Base-by-base conservation (phyloP, 2,113 vertebrate species). In the Acrocephalus kingi region DNA sequence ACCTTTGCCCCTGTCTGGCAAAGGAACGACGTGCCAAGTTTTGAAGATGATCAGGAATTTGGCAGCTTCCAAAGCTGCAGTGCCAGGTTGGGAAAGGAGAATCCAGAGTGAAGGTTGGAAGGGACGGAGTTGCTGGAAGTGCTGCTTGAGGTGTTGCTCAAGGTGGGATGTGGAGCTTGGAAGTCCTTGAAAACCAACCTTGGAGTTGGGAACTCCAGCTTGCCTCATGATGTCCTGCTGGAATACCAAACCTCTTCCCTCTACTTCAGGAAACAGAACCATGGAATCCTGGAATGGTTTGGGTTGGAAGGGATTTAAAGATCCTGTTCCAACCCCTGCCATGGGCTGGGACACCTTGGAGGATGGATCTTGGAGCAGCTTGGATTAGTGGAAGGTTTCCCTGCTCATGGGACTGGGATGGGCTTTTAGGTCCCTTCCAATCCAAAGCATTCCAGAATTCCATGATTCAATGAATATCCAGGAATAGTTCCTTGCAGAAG, bases 321-420 rank as follows among this genome's bases (percentile, higher is more conserved):
- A 2, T 67, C 25, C n/a, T 12, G 4, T 16, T 59, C 30, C 22
- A 79, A 2, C 6, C 24, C 9, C 31, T 63, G 27, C 51, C 13
- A 5, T 0, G 1, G 37, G 39, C 54, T 61, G 39, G 39, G 21
- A 31, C 8, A 1, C 17, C 22, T 63, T 28, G n/a, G 19, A 62
- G 37, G 8, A 24, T 52, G 30, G 24, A 22, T 63, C 30, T 63
- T 41, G 24, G 30, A 79, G 41, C 25, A 63, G 0, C 27, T 23
- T 52, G 37, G 68, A 6, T 11, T 56, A 18, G 21, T 37, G 37
- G 19, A 45, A 81, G 21, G 12, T 37, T 18, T 48, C 23, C 28
- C 64, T 39, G 48, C 8, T 54, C 10, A 3, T 73, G 59, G 45
- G 13, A 20, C 37, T 51, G 45, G 43, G 9, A 16, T 74, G 37